These are phyloP conservation scores for Microcebus griseorufus DNA, from an alignment of 2,113 vertebrate species.

Conservation along the genomic window DNA sequence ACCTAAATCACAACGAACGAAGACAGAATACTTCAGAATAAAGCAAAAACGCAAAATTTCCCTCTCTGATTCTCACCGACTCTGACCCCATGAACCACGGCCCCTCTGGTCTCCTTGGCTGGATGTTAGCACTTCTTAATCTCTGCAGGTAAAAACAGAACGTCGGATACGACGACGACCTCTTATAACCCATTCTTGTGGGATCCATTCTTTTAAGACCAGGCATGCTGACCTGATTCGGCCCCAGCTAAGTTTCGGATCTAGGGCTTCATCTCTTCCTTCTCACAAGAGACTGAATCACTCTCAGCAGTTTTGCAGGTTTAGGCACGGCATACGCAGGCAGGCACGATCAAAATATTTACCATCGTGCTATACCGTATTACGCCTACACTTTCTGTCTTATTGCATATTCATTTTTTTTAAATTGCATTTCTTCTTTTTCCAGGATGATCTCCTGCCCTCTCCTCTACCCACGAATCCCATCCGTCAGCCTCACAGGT, in stretches of 20 bases:
- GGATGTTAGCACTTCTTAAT: neutral
- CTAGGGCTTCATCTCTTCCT: neutral
- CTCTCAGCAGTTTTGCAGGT: neutral
- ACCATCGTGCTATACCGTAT: neutral
- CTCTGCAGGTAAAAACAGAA: neutral
- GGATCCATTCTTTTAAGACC: neutral
- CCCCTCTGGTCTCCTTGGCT: neutral
- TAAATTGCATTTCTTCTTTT: neutral
- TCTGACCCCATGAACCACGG: neutral
- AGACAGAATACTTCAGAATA: neutral
- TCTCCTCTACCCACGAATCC: neutral
- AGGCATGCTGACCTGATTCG: neutral
- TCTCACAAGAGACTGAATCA: neutral
- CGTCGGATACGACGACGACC: neutral
- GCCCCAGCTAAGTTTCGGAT: neutral
- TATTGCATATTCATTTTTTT: neutral
- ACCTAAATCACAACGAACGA: too few relatives aligned
- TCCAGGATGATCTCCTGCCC: too few relatives aligned
- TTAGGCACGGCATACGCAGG: neutral
- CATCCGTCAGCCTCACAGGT: too few relatives aligned
- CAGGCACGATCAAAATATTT: too few relatives aligned
- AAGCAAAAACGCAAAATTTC: neutral
- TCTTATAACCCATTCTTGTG: neutral
- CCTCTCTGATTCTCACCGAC: neutral
- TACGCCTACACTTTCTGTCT: neutral